Percentiles rank a stretch among this genome's conserved stretches.
Conservation (phyloP, 2,113 vertebrate genomes). For the Symphodus melops region DNA sequence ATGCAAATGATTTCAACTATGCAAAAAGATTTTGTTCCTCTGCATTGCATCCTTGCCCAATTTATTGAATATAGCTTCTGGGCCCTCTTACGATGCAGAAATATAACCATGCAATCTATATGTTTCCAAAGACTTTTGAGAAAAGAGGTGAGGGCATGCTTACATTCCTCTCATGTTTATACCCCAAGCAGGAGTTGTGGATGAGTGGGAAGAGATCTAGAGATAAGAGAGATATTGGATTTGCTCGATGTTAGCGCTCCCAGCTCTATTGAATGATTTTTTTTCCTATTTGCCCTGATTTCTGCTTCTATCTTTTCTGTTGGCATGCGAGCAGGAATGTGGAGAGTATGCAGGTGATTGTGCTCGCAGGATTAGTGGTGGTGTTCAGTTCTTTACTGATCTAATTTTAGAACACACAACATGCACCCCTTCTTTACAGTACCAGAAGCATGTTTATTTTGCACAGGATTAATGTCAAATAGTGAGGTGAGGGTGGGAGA, state of each 20-base stretch:
- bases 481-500: constrained; percentile 68
- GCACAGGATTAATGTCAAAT: constrained; percentile 72
- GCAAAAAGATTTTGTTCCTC: constrained; percentile 14
- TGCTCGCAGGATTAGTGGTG: constrained; percentile 68
- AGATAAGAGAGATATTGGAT: constrained; percentile 78
- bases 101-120: constrained; percentile 59
- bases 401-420: constrained; percentile 75
- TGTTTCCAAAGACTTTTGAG: constrained; percentile 42
- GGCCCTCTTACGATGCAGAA: constrained; percentile 42
- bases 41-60: constrained; percentile 27
- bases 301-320: constrained; percentile 56
- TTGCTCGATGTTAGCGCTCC: constrained; percentile 66
- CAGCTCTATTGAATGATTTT: constrained; percentile 66
- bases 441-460: constrained; percentile 67
- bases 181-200: constrained; percentile 84
- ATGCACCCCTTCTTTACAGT: constrained; percentile 12
- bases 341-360: constrained; percentile 69
- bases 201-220: constrained; percentile 82
- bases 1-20: constrained; percentile 10
- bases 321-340: constrained; percentile 60
- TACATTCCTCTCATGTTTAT: constrained; percentile 59
- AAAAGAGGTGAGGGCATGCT: constrained; percentile 35
- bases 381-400: constrained; percentile 71
- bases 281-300: constrained; percentile 71
- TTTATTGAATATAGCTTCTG: constrained; percentile 25